Conservation (phyloP, 2,113 vertebrate genomes). For the Petrocephalus zakoni region DNA sequence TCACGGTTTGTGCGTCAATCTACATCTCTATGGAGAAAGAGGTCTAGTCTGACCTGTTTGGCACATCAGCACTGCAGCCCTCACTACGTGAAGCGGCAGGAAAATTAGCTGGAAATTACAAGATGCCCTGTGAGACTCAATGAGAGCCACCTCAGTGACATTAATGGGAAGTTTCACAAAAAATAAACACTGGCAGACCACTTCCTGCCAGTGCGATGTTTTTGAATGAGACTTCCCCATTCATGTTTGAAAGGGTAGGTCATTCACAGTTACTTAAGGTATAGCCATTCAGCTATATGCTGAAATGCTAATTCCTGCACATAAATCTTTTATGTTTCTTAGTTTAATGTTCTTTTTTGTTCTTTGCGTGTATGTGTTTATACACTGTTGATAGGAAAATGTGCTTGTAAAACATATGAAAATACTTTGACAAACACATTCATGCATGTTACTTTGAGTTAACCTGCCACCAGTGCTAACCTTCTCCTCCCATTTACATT, state of each 20-base stretch:
- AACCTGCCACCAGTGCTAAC: background rate
- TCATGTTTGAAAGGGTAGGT: slow-evolving; percentile 15
- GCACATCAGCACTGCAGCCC: background rate
- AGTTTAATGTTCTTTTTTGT: background rate
- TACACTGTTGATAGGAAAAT: background rate
- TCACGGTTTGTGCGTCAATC: background rate
- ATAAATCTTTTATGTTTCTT: background rate
- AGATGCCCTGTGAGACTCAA: slow-evolving; percentile 39
- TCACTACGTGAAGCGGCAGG: background rate
- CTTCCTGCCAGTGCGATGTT: slow-evolving; percentile 35
- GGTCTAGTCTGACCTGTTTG: background rate
- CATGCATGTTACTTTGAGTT: background rate
- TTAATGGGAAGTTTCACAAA: background rate
- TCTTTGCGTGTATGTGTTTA: background rate
- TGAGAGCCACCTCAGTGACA: slow-evolving; percentile 36
- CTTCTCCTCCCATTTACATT: too few relatives aligned
- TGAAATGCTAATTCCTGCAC: background rate
- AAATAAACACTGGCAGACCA: slow-evolving; percentile 23
- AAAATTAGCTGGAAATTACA: slow-evolving; percentile 35
- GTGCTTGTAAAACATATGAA: background rate
- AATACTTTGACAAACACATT: background rate
- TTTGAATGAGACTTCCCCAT: slow-evolving; percentile 36
- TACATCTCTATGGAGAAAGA: background rate
- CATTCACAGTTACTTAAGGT: slow-evolving; percentile 13
- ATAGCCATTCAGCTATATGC: background rate